Evolutionary conservation across 2,888 invertebrate species (phyloP), one percentile per base, ranked within the genome.

Genomic region (Synanthedon tipuliformis): DNA sequence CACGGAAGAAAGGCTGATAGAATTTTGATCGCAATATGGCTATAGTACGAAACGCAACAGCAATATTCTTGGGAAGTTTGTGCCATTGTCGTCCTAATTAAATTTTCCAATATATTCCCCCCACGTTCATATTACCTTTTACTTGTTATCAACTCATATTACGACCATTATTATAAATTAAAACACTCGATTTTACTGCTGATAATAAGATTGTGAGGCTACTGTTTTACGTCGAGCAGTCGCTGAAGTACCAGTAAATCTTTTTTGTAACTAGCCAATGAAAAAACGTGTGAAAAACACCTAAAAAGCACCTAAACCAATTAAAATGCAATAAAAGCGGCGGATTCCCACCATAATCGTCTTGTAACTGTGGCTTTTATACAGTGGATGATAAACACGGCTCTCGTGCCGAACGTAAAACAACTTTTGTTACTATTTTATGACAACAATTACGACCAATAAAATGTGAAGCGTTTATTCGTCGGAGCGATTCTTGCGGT

Each of bases 361-460:
- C 71, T 64, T 75, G 71, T 78, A 73, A 78, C 69, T 71, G 66
- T 70, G 70, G 69, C 74, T 78, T 68, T 75, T 82, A 50, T 73
- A 73, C 78, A 78, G 72, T 72, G 73, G 71, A 82, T 80, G 81
- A 84, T 83, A 82, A 80, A 85, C 78, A 76, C 72, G 69, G 68
- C 75, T 82, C 82, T 83, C 81, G 82, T 83, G 81, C 79, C 73
- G 78, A 78, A 79, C 81, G 77, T 86, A 82, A 87, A 85, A 81
- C 74, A 81, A 81, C 78, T 84, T 85, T 86, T 86, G 86, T 86
- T 84, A 82, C 81, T 73, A 82, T 84, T 87, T 87, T 86, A 87
- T 80, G 83, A 82, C 83, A 84, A 83, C 85, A 85, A 87, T 86
- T 87, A 87, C 80, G 85, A 84, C 76, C 86, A 76, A 86, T 87